These are phyloP conservation scores for Cataglyphis altisquamis DNA, from an alignment of 2,888 invertebrate genomes.

Conservation along the genomic window DNA sequence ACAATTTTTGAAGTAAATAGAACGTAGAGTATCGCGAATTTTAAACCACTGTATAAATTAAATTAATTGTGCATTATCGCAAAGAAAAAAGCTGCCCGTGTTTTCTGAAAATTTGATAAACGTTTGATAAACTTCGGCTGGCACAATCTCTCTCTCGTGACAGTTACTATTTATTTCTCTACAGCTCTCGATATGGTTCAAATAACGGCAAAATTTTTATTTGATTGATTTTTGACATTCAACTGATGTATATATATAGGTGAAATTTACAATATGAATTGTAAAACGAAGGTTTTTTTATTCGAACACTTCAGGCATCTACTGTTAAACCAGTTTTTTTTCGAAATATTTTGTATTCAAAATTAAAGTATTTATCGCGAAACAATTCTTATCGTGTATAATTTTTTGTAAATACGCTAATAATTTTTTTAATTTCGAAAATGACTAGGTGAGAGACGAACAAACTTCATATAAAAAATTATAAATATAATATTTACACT, in stretches of 20 bases:
- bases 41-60: not conserved
- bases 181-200: not conserved
- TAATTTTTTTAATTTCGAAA: not conserved
- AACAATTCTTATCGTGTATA: not conserved
- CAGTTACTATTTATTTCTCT: not conserved
- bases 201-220: conserved; percentile 7
- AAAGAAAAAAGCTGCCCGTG: not conserved
- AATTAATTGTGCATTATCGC: not conserved
- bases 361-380: not conserved
- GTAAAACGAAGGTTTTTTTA: not conserved
- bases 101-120: not conserved
- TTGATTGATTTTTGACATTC: conserved; percentile 23
- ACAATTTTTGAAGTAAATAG: not conserved
- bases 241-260: not conserved
- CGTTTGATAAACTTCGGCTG: not conserved
- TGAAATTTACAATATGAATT: not conserved
- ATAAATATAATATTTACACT: conserved; percentile 1
- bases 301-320: not conserved
- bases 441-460: not conserved
- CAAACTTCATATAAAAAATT: not conserved
- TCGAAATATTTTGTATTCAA: not conserved
- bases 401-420: not conserved
- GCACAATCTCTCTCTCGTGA: not conserved
- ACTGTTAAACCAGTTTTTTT: not conserved
- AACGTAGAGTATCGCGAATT: not conserved